These are phyloP conservation scores for Mus musculus DNA, from an alignment of 2,113 vertebrate species.

Conservation along the genomic window DNA sequence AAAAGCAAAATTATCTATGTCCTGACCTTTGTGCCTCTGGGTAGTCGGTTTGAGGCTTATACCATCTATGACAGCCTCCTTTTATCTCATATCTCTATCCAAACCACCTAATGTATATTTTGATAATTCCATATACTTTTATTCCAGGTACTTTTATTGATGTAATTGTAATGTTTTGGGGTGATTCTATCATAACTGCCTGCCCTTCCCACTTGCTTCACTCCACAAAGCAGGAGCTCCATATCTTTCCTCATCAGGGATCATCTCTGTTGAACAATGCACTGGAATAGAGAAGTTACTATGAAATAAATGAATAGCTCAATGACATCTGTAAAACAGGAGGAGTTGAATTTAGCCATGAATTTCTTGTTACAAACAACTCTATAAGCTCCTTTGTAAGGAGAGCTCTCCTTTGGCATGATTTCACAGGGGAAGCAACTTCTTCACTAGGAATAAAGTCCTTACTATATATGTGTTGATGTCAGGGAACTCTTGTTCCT, in stretches of 20 bases:
- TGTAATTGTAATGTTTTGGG: background rate
- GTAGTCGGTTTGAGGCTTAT: background rate
- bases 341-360: background rate
- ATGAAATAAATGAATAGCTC: conserved; percentile 11
- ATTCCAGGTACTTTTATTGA: background rate
- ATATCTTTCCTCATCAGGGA: background rate
- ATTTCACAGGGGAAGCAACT: background rate
- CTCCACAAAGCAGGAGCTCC: background rate
- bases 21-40: background rate
- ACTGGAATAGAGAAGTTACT: background rate
- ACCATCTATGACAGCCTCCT: background rate
- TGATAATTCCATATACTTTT: background rate
- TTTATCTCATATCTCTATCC: background rate
- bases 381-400: background rate
- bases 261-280: background rate
- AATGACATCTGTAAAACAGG: background rate
- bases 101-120: background rate
- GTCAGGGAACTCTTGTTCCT: background rate
- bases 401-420: background rate
- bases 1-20: conserved; percentile 5
- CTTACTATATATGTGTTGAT: background rate
- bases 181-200: background rate
- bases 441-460: conserved; percentile 2
- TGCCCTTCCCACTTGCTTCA: background rate
- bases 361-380: background rate